Percentiles rank a stretch among this genome's conserved stretches.
These are phyloP conservation scores for Eristalis arbustorum DNA, from an alignment of 2,888 invertebrate genomes.

Conservation along the genomic window DNA sequence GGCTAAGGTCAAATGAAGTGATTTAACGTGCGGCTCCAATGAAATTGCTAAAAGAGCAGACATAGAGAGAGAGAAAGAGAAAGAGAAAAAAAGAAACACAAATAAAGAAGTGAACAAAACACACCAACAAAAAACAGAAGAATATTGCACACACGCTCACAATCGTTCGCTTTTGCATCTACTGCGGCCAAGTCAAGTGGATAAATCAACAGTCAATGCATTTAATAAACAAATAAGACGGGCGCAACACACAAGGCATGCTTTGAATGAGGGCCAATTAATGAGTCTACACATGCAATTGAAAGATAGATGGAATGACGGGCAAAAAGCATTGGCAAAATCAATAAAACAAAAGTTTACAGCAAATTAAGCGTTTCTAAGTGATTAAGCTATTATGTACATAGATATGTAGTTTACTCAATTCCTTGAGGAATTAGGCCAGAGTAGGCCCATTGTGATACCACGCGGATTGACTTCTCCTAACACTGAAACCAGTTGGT, in stretches of 20 bases:
- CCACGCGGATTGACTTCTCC: too few relatives aligned
- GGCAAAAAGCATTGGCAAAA: not conserved
- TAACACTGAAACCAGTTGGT: too few relatives aligned
- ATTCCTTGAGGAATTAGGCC: too few relatives aligned
- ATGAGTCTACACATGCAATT: not conserved
- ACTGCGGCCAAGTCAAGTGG: not conserved
- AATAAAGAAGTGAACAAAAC: constrained; percentile 65
- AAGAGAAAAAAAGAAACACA: constrained; percentile 63
- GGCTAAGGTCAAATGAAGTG: constrained; percentile 92
- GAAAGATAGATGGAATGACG: not conserved
- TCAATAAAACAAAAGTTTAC: too few relatives aligned
- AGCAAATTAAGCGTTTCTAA: too few relatives aligned
- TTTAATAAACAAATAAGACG: not conserved
- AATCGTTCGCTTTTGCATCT: not conserved
- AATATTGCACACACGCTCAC: constrained; percentile 28
- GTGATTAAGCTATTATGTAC: too few relatives aligned
- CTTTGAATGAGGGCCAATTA: too few relatives aligned
- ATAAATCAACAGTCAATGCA: not conserved
- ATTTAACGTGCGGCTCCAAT: constrained; percentile 90
- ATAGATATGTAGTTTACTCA: too few relatives aligned
- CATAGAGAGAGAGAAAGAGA: constrained; percentile 46
- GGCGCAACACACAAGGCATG: not conserved
- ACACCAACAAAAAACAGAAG: constrained; percentile 37
- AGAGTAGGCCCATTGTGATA: too few relatives aligned
- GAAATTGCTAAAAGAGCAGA: constrained; percentile 83